These are phyloP conservation scores for Xenopus laevis DNA, from an alignment of 2,113 vertebrate species.

Conservation along the genomic window DNA sequence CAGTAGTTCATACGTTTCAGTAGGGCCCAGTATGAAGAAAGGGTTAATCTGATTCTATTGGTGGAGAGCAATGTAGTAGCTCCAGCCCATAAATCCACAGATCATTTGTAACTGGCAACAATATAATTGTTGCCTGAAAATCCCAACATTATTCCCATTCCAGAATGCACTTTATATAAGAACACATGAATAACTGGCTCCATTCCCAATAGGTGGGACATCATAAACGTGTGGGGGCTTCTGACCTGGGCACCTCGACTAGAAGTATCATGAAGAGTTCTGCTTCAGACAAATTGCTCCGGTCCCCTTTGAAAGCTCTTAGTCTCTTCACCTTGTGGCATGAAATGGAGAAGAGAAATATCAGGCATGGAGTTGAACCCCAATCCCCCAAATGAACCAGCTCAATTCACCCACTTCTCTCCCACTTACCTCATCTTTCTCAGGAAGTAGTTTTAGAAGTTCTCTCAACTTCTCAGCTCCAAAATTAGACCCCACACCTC, in stretches of 20 bases:
- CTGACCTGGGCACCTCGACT: conserved; percentile 66
- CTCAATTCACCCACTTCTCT: not conserved
- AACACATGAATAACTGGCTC: too few species aligned
- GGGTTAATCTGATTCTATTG: not conserved
- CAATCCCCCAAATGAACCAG: too few species aligned
- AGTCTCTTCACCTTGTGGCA: conserved; percentile 62
- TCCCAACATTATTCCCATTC: too few species aligned
- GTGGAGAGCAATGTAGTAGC: too few species aligned
- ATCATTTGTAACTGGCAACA: too few species aligned
- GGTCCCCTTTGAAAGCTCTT: conserved; percentile 56
- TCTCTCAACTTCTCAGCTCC: conserved; percentile 69
- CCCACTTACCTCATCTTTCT: conserved; percentile 65
- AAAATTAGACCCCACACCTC: conserved; percentile 56
- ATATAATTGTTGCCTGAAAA: too few species aligned
- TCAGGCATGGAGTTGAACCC: too few species aligned
- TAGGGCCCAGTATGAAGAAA: not conserved
- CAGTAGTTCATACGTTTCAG: not conserved
- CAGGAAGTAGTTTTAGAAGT: conserved; percentile 68
- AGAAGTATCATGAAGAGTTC: conserved; percentile 72
- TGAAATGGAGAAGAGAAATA: not conserved
- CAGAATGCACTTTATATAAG: too few species aligned
- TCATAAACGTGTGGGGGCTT: too few species aligned
- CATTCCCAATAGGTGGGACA: too few species aligned
- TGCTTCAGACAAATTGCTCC: conserved; percentile 63
- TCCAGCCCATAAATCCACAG: too few species aligned